Percentiles rank a stretch among this genome's conserved stretches.
These are phyloP conservation scores for Heterotilapia buettikoferi DNA, from an alignment of 2,113 vertebrate species.

Conservation along the genomic window DNA sequence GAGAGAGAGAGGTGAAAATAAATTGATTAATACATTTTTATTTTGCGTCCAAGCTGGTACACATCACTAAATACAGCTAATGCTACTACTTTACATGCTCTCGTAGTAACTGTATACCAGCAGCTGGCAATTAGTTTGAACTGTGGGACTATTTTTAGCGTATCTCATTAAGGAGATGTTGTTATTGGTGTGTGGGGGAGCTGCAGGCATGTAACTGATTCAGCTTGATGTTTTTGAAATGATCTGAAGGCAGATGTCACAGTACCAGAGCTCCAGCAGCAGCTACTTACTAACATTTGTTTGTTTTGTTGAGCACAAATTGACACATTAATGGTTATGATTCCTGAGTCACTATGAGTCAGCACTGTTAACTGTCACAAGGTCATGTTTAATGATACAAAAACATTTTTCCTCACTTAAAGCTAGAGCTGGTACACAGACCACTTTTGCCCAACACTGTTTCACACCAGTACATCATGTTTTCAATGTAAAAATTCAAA, in stretches of 20 bases:
- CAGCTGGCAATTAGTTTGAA: background rate
- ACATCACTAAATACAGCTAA: background rate
- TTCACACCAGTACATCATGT: background rate
- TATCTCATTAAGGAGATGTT: background rate
- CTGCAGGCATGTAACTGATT: background rate
- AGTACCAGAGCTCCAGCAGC: background rate
- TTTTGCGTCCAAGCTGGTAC: background rate
- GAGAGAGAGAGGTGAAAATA: background rate
- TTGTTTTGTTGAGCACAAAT: background rate
- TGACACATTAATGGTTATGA: background rate
- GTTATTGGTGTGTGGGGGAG: rapidly evolving
- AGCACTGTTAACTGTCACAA: background rate
- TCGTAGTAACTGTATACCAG: background rate
- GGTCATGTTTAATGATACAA: background rate
- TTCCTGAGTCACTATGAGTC: background rate
- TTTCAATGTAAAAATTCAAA: rapidly evolving
- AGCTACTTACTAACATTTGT: background rate
- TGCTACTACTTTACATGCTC: background rate
- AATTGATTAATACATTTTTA: background rate
- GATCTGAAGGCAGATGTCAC: background rate
- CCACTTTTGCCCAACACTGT: rapidly evolving
- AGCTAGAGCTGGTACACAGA: background rate
- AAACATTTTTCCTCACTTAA: background rate
- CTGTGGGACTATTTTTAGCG: background rate
- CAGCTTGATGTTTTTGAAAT: background rate